phyloP scores from a whole-genome alignment of 1,140 invertebrate genomes.

The Leptopilina boulardi region DNA sequence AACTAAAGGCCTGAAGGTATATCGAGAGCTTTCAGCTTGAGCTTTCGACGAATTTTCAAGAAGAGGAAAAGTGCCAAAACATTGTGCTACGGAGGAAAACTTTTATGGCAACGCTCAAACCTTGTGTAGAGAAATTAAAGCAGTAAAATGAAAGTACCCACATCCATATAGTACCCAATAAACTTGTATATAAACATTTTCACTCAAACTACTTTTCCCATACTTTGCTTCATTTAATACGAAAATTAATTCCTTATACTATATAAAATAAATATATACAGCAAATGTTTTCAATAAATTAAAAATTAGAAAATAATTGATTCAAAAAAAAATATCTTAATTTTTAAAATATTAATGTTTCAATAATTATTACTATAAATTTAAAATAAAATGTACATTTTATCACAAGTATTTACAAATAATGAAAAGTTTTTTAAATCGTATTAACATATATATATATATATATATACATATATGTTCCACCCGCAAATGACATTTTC shows the following conservation, averaged over 20 bases:
- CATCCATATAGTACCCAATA: conserved; percentile 40
- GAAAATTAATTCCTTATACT: neutral
- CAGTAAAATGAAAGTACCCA: conserved; percentile 61
- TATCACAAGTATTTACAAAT: too few species aligned
- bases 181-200: too few species aligned
- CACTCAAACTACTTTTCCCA: neutral
- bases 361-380: too few species aligned
- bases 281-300: too few species aligned
- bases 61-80: conserved; percentile 28
- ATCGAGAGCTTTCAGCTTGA: neutral
- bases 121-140: conserved; percentile 56
- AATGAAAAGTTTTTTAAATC: neutral
- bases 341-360: too few species aligned
- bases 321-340: too few species aligned
- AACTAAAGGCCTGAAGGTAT: neutral
- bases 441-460: neutral
- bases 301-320: too few species aligned
- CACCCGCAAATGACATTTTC: neutral
- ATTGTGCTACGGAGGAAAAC: conserved; percentile 10
- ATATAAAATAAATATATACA: neutral
- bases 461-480: too few species aligned
- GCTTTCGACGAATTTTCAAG: conserved; percentile 7
- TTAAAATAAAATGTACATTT: too few species aligned
- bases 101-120: neutral
- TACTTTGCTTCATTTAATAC: neutral